phyloP scores from a whole-genome alignment of 2,113 vertebrate species.

The Lamprologus tigripictilis region DNA sequence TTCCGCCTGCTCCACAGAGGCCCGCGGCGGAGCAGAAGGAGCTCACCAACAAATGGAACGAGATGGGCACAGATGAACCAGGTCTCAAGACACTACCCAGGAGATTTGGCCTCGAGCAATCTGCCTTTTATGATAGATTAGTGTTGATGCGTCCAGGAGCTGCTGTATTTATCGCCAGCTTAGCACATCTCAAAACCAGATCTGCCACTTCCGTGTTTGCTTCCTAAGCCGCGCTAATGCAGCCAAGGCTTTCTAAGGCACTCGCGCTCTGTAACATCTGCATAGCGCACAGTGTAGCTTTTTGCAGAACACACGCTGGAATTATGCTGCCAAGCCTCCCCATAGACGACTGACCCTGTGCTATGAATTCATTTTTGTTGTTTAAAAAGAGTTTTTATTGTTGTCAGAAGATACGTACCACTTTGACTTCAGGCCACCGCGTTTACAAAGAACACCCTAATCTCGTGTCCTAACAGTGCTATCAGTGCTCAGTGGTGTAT shows the following conservation, averaged over 20 bases:
- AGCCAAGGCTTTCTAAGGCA: not conserved
- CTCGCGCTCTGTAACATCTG: not conserved
- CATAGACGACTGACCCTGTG: not conserved
- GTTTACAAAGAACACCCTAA: not conserved
- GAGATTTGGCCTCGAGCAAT: not conserved
- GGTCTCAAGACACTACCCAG: constrained; percentile 67
- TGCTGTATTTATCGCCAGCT: not conserved
- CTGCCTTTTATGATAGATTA: constrained; percentile 13
- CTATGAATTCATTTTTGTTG: not conserved
- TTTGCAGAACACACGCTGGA: not conserved
- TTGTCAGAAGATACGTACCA: not conserved
- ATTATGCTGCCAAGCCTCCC: not conserved
- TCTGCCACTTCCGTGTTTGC: not conserved
- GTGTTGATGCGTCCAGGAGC: not conserved
- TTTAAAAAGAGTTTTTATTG: not conserved
- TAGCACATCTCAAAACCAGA: not conserved
- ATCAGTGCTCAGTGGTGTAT: constrained; percentile 26
- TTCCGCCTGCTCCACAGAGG: constrained; percentile 70
- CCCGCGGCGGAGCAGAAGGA: constrained; percentile 87
- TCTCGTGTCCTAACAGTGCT: constrained; percentile 36
- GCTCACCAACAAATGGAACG: constrained; percentile 93
- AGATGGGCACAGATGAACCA: constrained; percentile 98
- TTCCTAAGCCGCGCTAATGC: not conserved
- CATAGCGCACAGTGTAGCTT: not conserved
- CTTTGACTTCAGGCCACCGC: not conserved